phyloP scores from a whole-genome alignment of 2,888 invertebrate genomes.

The Ormyrus nitidulus region DNA sequence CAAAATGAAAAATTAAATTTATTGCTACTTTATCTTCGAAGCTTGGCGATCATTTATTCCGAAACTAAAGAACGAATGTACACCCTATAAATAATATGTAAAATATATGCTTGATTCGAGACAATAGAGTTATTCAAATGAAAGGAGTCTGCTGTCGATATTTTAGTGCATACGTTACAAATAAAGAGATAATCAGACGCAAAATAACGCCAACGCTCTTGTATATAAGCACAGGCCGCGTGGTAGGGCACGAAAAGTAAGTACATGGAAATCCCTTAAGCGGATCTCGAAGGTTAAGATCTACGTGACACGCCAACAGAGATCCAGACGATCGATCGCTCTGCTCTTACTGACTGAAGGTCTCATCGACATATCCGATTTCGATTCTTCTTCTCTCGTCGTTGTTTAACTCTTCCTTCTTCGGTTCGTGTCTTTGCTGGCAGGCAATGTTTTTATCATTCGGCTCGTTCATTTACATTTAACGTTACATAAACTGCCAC shows the following conservation, averaged over 20 bases:
- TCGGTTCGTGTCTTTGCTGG: too few relatives aligned
- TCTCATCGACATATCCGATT: slow-evolving; percentile 39
- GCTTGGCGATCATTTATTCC: too few relatives aligned
- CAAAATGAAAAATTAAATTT: too few relatives aligned
- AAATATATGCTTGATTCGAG: not conserved
- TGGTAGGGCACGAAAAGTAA: slow-evolving; percentile 11
- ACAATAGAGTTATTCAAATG: slow-evolving; percentile 50
- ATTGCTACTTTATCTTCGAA: too few relatives aligned
- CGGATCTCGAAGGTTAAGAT: slow-evolving; percentile 50
- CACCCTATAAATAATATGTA: slow-evolving; percentile 11
- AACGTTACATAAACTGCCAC: too few relatives aligned
- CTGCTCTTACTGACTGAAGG: slow-evolving; percentile 23
- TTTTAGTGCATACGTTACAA: slow-evolving; percentile 43
- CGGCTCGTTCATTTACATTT: too few relatives aligned
- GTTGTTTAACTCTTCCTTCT: not conserved
- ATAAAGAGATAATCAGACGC: slow-evolving; percentile 49
- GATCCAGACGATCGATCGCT: slow-evolving; percentile 47
- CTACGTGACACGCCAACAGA: slow-evolving; percentile 13
- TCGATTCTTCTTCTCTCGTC: not conserved
- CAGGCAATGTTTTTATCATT: too few relatives aligned
- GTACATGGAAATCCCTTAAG: slow-evolving; percentile 55
- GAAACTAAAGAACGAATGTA: not conserved
- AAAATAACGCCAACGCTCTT: slow-evolving; percentile 44
- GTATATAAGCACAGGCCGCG: slow-evolving; percentile 9
- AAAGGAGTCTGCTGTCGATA: slow-evolving; percentile 27